Evolutionary conservation across 2,113 vertebrate species (phyloP).

Genomic region (Phylloscopus whistleri): DNA sequence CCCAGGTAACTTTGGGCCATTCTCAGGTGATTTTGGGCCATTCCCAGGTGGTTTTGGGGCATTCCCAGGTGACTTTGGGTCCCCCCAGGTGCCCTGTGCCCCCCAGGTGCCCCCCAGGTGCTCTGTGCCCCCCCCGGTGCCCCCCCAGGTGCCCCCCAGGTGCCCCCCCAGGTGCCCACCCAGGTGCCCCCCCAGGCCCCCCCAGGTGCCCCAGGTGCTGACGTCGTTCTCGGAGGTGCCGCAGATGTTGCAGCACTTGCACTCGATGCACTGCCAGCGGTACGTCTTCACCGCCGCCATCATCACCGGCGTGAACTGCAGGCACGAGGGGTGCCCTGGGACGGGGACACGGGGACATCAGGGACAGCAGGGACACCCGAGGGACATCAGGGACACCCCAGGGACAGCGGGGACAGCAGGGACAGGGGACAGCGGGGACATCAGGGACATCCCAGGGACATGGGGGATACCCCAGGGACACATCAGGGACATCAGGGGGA

Average conservation of each 20-base stretch:
- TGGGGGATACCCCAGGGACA: background rate
- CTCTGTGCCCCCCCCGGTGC: too few species aligned
- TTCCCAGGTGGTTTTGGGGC: background rate
- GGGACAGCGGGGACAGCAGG: too few species aligned
- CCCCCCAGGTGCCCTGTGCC: too few species aligned
- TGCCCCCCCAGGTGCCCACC: too few species aligned
- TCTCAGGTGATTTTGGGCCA: background rate
- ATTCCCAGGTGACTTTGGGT: background rate
- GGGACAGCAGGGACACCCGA: background rate
- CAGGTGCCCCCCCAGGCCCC: too few species aligned
- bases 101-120: background rate
- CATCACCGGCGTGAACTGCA: slow-evolving; percentile 96
- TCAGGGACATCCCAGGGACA: background rate
- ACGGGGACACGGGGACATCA: too few species aligned
- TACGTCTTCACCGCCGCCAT: slow-evolving; percentile 97
- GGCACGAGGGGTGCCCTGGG: slow-evolving; percentile 92
- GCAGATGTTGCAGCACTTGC: slow-evolving; percentile 97
- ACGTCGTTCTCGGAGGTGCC: slow-evolving; percentile 93
- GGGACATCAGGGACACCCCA: background rate
- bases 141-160: too few species aligned
- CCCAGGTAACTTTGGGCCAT: background rate
- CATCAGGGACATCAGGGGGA: background rate
- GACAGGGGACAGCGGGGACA: background rate
- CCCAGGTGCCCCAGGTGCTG: too few species aligned
- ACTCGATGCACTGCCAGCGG: slow-evolving; percentile 98